A percentile compares a stretch with the other conserved stretches of the same genome.
phyloP scores from a whole-genome alignment of 2,797 vertebrate species.

The Sebastes trivittatus region DNA sequence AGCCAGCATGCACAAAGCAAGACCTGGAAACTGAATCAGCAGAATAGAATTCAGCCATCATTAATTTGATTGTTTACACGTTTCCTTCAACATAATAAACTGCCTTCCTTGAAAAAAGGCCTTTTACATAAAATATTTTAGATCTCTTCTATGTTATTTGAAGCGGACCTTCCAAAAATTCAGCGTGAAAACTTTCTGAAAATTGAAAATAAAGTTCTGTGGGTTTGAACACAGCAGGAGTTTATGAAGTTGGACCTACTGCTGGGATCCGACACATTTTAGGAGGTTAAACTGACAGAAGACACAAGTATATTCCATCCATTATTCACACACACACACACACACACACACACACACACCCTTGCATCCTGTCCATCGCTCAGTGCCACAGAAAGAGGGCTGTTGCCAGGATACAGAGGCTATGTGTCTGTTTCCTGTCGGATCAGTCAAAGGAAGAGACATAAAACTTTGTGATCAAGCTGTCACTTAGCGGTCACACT shows the following conservation, averaged over 20 bases:
- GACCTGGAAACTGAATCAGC: background rate
- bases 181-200: background rate
- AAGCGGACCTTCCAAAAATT: background rate
- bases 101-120: background rate
- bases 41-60: background rate
- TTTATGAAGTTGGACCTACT: slow-evolving; percentile 9
- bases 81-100: background rate
- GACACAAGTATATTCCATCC: slow-evolving; percentile 24
- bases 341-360: background rate
- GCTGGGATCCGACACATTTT: slow-evolving; percentile 26
- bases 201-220: slow-evolving; percentile 11
- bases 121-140: background rate
- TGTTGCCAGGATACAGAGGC: slow-evolving; percentile 75
- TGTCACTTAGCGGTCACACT: slow-evolving; percentile 48
- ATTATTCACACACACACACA: slow-evolving; percentile 21
- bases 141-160: background rate
- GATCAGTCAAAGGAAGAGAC: slow-evolving; percentile 62
- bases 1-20: background rate
- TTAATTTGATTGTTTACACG: background rate
- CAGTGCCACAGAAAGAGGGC: slow-evolving; percentile 45
- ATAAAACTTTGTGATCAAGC: slow-evolving; percentile 66
- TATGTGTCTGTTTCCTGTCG: slow-evolving; percentile 64
- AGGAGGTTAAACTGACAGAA: slow-evolving; percentile 44
- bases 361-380: slow-evolving; percentile 61
- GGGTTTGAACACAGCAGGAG: background rate